Evolutionary conservation across 2,888 invertebrate species (phyloP), one percentile per base, ranked within the genome.

Genomic region (Cephus pygmeus): DNA sequence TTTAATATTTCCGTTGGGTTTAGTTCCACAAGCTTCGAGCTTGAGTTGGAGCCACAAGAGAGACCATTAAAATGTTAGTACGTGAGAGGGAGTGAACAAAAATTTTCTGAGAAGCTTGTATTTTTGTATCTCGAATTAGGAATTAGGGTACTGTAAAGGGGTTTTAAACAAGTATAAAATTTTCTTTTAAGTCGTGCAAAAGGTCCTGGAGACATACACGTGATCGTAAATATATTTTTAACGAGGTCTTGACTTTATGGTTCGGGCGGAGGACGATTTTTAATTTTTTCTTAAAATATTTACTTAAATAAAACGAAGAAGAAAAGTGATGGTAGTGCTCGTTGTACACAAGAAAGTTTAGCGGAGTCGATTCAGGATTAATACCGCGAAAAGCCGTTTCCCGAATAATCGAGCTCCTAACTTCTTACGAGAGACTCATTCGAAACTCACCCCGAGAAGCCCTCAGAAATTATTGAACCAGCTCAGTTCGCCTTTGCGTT

Each of bases 401-500:
- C 80, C 81, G 82, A 84, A 84, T 84, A 82, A 83, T 84, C 84
- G 83, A 80, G 80, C 77, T 79, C 69, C 69, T 78, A 77, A 77
- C 75, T 77, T 69, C 73, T 36, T 40, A 73, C 56, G 77, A 34
- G 74, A 78, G 73, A 75, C 73, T 76, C 77, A 78, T 77, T 76
- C 77, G 40, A 79, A 76, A 75, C 78, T 73, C 77, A 31, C 75
- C 36, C 73, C 74, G 77, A 78, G 36, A 78, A 80, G 76, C 78
- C 76, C 74, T 78, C 75, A 80, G 83, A 83, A 85, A 84, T 85
- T 82, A 85, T 83, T 83, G 84, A 83, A 83, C 81, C 82, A 76
- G 77, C 77, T 31, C 77, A 78, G 68, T 77, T 69, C 56, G 76
- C 75, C 76, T 77, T 80, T 73, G 71, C 69, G 79, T 77, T 76